Evolutionary conservation across 2,113 vertebrate genomes (phyloP).

Genomic region (Carassius auratus): DNA sequence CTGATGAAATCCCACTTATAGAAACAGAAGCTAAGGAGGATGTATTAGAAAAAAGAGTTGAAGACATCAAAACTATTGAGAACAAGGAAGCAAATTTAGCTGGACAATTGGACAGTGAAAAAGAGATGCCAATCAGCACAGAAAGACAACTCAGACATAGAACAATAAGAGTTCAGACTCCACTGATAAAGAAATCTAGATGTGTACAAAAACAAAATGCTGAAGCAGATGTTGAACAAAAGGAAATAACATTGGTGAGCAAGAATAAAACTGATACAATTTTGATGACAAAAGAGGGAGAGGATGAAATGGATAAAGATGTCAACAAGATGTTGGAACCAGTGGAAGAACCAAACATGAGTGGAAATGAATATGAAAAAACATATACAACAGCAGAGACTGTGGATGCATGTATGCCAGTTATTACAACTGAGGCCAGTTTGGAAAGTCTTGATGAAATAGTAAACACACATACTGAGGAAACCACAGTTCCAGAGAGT

Average conservation of each 20-base stretch:
- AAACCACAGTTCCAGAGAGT: background rate
- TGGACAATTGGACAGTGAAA: background rate
- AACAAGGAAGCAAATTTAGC: background rate
- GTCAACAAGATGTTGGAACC: background rate
- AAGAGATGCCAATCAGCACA: background rate
- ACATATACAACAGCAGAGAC: background rate
- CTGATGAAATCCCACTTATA: background rate
- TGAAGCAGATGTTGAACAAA: background rate
- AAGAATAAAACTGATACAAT: background rate
- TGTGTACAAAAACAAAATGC: background rate
- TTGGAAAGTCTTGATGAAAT: conserved; percentile 11
- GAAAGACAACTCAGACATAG: conserved; percentile 13
- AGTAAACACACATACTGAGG: background rate
- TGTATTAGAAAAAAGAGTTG: background rate
- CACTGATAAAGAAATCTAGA: conserved; percentile 18
- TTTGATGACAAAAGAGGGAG: background rate
- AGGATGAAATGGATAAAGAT: background rate
- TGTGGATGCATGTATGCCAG: background rate
- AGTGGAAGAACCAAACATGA: background rate
- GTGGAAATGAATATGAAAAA: background rate
- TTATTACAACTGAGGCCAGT: background rate
- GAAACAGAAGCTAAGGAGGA: background rate
- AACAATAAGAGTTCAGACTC: conserved; percentile 11
- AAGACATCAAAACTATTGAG: background rate
- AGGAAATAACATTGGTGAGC: background rate